Evolutionary conservation across 2,797 vertebrate genomes (phyloP).

Genomic region (Chiroxiphia lanceolata): DNA sequence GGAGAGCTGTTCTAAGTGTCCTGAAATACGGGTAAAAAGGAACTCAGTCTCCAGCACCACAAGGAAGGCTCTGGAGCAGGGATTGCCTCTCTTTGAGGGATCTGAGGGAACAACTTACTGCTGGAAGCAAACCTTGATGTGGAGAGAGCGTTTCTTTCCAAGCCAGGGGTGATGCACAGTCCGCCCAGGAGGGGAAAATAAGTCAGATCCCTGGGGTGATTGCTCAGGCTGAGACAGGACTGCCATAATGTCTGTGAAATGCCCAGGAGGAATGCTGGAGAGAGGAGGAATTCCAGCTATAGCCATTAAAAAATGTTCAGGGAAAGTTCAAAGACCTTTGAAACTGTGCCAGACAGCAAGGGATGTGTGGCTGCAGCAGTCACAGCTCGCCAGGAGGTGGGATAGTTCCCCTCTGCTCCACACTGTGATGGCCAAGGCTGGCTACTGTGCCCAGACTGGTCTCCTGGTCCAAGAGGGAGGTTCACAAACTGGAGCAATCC

Average conservation of each 20-base stretch:
- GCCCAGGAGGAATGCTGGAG: not conserved
- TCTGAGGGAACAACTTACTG: not conserved
- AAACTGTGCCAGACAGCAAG: not conserved
- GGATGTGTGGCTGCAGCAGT: not conserved
- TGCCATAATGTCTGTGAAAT: not conserved
- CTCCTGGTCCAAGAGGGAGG: not conserved
- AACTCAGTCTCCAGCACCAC: not conserved
- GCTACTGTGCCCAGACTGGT: not conserved
- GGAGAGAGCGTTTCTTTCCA: not conserved
- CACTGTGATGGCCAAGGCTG: not conserved
- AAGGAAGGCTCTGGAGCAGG: not conserved
- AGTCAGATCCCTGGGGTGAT: rapidly evolving
- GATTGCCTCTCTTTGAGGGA: not conserved
- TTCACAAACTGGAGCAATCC: not conserved
- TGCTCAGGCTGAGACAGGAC: not conserved
- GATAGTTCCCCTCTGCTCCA: not conserved
- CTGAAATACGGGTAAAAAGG: not conserved
- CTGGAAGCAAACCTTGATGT: not conserved
- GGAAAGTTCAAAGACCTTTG: not conserved
- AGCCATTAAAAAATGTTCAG: not conserved
- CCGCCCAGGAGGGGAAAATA: not conserved
- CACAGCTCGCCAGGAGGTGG: not conserved
- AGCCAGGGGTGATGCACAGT: not conserved
- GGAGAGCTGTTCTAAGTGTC: not conserved
- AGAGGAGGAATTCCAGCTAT: not conserved